A percentile compares a stretch with the other conserved stretches of the same genome.
Evolutionary conservation across 2,888 invertebrate genomes (phyloP).

Genomic region (Apoderus coryli): DNA sequence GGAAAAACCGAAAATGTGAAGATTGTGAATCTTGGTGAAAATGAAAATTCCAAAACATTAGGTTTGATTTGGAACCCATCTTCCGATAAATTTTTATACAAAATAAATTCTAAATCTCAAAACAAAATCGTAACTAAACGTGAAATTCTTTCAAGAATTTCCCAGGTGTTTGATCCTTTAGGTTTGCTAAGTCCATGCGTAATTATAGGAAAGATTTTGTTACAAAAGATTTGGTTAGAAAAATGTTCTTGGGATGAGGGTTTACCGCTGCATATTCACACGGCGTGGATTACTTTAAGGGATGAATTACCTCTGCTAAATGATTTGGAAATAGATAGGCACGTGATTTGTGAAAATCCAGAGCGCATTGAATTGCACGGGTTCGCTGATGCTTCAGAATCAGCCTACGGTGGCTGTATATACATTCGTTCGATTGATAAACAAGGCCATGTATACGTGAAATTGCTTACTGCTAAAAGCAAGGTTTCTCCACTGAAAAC

Average conservation of each 20-base stretch:
- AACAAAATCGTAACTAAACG: constrained; percentile 12
- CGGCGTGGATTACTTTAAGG: constrained; percentile 11
- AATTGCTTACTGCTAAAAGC: constrained; percentile 14
- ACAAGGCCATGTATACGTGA: constrained; percentile 9
- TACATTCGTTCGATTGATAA: constrained; percentile 12
- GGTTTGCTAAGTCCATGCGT: constrained; percentile 15
- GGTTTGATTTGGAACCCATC: constrained; percentile 12
- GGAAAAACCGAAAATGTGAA: constrained; percentile 6
- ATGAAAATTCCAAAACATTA: constrained; percentile 13
- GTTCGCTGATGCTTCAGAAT: constrained; percentile 13
- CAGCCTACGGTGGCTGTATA: constrained; percentile 14
- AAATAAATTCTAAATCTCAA: constrained; percentile 2
- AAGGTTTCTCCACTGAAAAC: constrained; percentile 16
- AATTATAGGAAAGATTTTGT: constrained; percentile 14
- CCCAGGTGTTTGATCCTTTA: constrained; percentile 16
- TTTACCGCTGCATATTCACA: constrained; percentile 9
- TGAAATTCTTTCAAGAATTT: constrained; percentile 11
- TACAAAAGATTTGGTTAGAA: constrained; percentile 14
- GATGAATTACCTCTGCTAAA: constrained; percentile 13
- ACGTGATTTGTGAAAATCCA: constrained; percentile 11
- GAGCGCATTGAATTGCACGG: constrained; percentile 11
- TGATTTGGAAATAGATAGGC: constrained; percentile 12
- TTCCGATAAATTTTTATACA: constrained; percentile 9
- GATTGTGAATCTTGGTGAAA: constrained; percentile 9
- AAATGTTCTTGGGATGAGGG: constrained; percentile 13